Base-by-base conservation (phyloP, 2,797 vertebrate genomes). In the Myotis pilosus region DNA sequence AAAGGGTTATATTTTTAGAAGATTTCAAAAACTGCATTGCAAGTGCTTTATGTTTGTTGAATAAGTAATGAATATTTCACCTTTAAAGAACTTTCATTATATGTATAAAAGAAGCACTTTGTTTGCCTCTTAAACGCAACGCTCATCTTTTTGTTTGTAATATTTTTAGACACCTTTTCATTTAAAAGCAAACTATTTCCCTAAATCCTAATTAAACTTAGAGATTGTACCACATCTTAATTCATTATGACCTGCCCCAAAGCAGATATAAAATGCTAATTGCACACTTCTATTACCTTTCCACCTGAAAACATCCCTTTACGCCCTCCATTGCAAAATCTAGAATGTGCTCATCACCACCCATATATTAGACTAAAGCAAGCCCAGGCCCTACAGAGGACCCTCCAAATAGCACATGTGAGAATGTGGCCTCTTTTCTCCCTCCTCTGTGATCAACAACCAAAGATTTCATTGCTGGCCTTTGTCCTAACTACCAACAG, bases 111-210 rank as follows among this genome's bases (percentile, higher is more conserved):
- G n/a, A 75, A 89, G 23, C 25, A 85, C 47, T 87, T 12, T 33
- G 23, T 88, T 89, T 90, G 25, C 28, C 44, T 92, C 44, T 92
- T 57, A 81, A 80, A 80, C 22, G 80, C 2, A 16, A 69, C 1
- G 30, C 10, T 49, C 38, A 38, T 41, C 53, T 85, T 94, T 85
- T 19, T 80, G 49, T 71, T 57, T 74, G 47, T 78, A 83, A 76
- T 71, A 75, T 83, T 80, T 92, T 79, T 74, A 84, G 25, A 10
- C 15, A 74, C 2, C 20, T 79, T 93, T 87, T 85, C 38, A 86
- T 72, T n/a, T 88, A 76, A 92, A 97, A 92, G 92, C 6, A 87
- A 94, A 72, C 41, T 16, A 79, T 68, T 91, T 84, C 44, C 75
- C 75, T 47, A 87, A 91, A 83, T 60, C 41, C 30, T 36, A 71